Percentiles rank a stretch among this genome's conserved stretches.
phyloP scores from a whole-genome alignment of 2,888 invertebrate species.

The Xestia rhomboidea region DNA sequence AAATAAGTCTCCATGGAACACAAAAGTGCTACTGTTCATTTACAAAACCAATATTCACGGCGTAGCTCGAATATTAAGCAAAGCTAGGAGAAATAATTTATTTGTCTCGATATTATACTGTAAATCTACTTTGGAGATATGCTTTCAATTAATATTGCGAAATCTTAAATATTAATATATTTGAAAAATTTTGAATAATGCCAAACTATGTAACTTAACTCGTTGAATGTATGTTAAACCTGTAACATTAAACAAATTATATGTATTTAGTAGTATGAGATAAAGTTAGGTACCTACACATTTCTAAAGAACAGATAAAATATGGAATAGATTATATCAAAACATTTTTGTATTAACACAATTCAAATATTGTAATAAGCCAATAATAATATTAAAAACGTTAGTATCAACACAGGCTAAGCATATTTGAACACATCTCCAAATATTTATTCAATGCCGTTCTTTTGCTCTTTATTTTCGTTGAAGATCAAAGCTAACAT shows the following conservation, averaged over 20 bases:
- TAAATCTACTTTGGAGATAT: conserved; percentile 23
- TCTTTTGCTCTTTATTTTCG: conserved; percentile 50
- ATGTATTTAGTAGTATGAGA: not conserved
- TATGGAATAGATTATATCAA: not conserved
- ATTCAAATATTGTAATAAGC: conserved; percentile 14
- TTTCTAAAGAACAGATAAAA: not conserved
- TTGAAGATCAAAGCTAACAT: conserved; percentile 64
- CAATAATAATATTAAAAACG: conserved; percentile 13
- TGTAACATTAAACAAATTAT: not conserved
- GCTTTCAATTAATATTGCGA: conserved; percentile 27
- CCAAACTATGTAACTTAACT: not conserved
- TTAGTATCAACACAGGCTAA: conserved; percentile 15
- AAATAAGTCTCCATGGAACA: conserved; percentile 55
- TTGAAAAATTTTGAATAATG: conserved; percentile 2
- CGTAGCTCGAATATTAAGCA: conserved; percentile 71
- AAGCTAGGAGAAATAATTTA: conserved; percentile 69
- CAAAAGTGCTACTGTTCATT: conserved; percentile 67
- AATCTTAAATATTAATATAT: conserved; percentile 8
- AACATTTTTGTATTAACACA: not conserved
- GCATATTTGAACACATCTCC: conserved; percentile 25
- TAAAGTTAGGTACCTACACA: not conserved
- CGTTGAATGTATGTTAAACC: not conserved
- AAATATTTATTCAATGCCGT: conserved; percentile 51
- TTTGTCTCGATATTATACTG: conserved; percentile 46
- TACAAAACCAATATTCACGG: conserved; percentile 68